phyloP scores from a whole-genome alignment of 2,113 vertebrate species.

The Orthonyx spaldingii region DNA sequence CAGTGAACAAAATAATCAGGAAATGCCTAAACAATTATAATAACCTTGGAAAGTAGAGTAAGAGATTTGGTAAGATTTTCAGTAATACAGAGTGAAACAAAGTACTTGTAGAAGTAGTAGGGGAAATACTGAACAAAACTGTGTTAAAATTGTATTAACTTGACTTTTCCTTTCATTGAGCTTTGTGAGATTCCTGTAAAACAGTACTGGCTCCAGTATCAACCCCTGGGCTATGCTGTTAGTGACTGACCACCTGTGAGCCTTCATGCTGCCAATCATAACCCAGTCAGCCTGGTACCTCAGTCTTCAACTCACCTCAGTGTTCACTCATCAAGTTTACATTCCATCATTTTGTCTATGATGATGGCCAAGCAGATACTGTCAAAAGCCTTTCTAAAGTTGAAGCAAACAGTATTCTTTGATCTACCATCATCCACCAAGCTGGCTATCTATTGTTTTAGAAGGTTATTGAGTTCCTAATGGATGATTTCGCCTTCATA shows the following conservation, averaged over 20 bases:
- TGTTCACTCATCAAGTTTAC: neutral
- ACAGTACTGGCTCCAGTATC: neutral
- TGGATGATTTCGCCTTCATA: neutral
- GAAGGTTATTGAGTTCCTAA: accelerated
- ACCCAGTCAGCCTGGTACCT: neutral
- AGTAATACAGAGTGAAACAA: neutral
- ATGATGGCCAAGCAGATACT: neutral
- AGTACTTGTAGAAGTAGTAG: neutral
- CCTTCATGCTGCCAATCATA: neutral
- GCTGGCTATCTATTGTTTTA: neutral
- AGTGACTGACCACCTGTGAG: neutral
- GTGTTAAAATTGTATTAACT: neutral
- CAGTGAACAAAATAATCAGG: neutral
- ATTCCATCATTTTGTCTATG: neutral
- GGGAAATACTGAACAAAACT: neutral
- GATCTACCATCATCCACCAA: neutral
- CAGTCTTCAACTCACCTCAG: neutral
- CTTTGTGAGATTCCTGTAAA: neutral
- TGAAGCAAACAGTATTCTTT: neutral
- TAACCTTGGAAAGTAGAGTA: neutral
- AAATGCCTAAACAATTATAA: neutral
- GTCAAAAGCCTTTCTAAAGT: neutral
- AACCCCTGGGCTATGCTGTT: neutral
- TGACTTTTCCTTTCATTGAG: neutral
- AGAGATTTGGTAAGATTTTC: neutral